phyloP scores from a whole-genome alignment of 2,888 invertebrate species.

The Cantharis rufa region DNA sequence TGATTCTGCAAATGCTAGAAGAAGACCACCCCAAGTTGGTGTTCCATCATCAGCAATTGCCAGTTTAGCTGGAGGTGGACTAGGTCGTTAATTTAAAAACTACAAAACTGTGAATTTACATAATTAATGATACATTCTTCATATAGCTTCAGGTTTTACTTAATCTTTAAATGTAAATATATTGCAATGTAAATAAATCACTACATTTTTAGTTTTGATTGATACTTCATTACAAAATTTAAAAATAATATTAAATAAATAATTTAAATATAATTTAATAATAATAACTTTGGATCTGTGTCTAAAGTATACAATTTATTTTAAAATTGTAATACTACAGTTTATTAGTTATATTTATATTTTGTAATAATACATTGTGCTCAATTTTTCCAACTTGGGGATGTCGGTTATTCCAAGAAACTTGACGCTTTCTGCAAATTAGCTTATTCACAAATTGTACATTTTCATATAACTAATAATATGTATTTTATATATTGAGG shows the following conservation, averaged over 20 bases:
- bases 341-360: not conserved
- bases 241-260: too few relatives aligned
- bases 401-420: not conserved
- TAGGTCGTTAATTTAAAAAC: conserved; percentile 11
- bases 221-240: not conserved
- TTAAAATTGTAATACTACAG: not conserved
- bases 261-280: too few relatives aligned
- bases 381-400: not conserved
- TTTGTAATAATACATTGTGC: not conserved
- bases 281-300: too few relatives aligned
- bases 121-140: not conserved
- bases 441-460: too few relatives aligned
- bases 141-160: not conserved
- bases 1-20: conserved; percentile 40
- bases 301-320: too few relatives aligned
- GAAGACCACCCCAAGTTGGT: conserved; percentile 43
- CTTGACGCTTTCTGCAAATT: not conserved
- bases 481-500: too few relatives aligned
- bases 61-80: conserved; percentile 45
- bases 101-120: not conserved
- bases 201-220: not conserved
- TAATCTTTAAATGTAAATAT: not conserved
- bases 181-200: not conserved
- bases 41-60: conserved; percentile 49
- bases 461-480: too few relatives aligned